Evolutionary conservation across 2,113 vertebrate species (phyloP), one percentile per base, ranked within the genome.

Genomic region (Anguilla japonica): DNA sequence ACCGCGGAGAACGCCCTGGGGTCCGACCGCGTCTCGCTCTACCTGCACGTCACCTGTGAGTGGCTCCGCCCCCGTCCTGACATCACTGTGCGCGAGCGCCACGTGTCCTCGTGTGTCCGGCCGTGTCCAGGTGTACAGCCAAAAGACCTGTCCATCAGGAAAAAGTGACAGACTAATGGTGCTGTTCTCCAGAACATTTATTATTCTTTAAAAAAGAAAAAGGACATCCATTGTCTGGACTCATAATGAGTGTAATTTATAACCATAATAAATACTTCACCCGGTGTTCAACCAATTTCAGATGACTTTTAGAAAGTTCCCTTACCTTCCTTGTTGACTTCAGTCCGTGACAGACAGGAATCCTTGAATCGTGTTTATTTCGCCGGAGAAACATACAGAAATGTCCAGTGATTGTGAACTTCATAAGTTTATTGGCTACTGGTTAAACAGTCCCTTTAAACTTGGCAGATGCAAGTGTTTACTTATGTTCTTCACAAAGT

Each of bases 41-140:
- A 97, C 93, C 96, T 99, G 88, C 98, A 99, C 82, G 95, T 99
- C 53, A 98, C 96, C 0, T 98, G 98, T 99, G 93, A 96, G 95
- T 89, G 85, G 87, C 85, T 18, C 71, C 60, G 53, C 56, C 67
- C 56, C 67, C 82, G 81, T 3, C 56, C 14, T 20, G 14, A 57
- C 56, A 57, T 20, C 18, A 57, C 56, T 79, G 82, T 81, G 84
- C 79, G 46, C 53, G 60, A 87, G 63, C 83, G 34, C 83, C 34
- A 80, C 8, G 18, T 81, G 43, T 85, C 88, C 34, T 39, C 2
- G 20, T 82, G 57, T 53, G 85, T 94, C 92, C 50, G 90, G 94
- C 93, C 34, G 34, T 92, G 94, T 94, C 95, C 34, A 34, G 90
- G 88, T 94, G 91, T 87, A 84, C 89, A 91, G 92, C 1, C 7